Conservation (phyloP, 2,113 vertebrate species). For the Seriola dumerili region DNA sequence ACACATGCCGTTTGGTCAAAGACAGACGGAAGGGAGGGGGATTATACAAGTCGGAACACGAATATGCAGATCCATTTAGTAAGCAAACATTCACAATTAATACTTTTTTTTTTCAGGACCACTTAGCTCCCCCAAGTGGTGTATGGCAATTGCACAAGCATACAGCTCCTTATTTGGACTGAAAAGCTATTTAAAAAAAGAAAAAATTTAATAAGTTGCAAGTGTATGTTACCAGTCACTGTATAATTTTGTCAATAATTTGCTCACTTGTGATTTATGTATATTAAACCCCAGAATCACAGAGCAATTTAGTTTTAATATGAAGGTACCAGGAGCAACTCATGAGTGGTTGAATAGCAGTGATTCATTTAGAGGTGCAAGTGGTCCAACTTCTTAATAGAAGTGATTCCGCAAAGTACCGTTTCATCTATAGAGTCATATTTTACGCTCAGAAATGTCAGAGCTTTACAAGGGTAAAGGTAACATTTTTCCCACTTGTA, state of each 20-base stretch:
- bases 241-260: slow-evolving; percentile 13
- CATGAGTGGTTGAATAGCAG: neutral
- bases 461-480: slow-evolving; percentile 7
- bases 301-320: slow-evolving; percentile 50
- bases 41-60: slow-evolving; percentile 5
- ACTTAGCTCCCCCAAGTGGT: neutral
- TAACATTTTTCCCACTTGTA: slow-evolving; percentile 17
- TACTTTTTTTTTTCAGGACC: neutral
- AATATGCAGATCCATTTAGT: neutral
- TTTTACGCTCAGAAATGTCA: slow-evolving; percentile 13
- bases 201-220: no score
- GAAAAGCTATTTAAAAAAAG: neutral
- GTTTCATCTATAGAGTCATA: slow-evolving; percentile 14
- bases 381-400: slow-evolving; percentile 22
- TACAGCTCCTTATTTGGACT: neutral
- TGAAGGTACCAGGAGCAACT: slow-evolving; percentile 8
- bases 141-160: neutral
- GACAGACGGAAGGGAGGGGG: neutral
- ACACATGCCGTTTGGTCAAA: neutral
- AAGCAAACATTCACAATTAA: neutral
- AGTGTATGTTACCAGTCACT: neutral
- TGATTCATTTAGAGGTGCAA: slow-evolving; percentile 28
- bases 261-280: slow-evolving; percentile 18
- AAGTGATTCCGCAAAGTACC: slow-evolving; percentile 7
- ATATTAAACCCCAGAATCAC: slow-evolving; percentile 35